Base-by-base conservation (phyloP, 53 echinoderm and acorn worm genomes). In the Echinarachnius parma region DNA sequence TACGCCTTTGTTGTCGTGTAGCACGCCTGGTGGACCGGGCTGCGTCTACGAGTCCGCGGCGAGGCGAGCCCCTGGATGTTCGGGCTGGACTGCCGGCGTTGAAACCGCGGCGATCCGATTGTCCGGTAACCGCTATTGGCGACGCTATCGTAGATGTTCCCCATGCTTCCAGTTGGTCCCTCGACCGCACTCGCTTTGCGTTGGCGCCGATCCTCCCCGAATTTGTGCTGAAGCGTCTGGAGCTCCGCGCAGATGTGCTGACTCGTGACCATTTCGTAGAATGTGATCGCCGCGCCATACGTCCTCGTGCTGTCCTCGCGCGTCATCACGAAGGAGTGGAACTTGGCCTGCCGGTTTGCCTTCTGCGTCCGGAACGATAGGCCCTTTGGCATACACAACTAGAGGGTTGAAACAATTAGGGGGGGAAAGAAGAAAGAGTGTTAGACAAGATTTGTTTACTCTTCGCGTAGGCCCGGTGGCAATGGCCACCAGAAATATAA, bases 351-450 rank as follows among this genome's bases (percentile, higher is more conserved):
- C 9, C 83, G 54, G 61, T 96, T 82, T 4, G 88, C 81, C 56
- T 85, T 83, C 82, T 96, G 90, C 4, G 96, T 96, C 16, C 91
- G 59, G 53, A 96, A 82, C 5, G 96, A 81, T 4, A 96, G 84
- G 13, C 96, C 96, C 46, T 96, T 96, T 57, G 96, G 96, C 96
- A 96, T 96, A 62, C 96, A 96, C 18, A 96, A 80, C 96, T 96
- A 76, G 1, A 23, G 22, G 65, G 62, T 30, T 32, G 21, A 61
- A n/a, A n/a, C n/a, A n/a, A n/a, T n/a, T n/a, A n/a, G n/a, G n/a
- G 26, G 52, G 26, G 64, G 31, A 84, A 47, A 60, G 62, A 39
- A 61, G 21, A 33, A 61, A 61, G 1, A 32, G 3, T n/a, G n/a
- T n/a, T n/a, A n/a, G n/a, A n/a, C n/a, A n/a, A n/a, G n/a, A n/a